These are phyloP conservation scores for Ia io DNA, from an alignment of 2,113 vertebrate species.

Conservation along the genomic window DNA sequence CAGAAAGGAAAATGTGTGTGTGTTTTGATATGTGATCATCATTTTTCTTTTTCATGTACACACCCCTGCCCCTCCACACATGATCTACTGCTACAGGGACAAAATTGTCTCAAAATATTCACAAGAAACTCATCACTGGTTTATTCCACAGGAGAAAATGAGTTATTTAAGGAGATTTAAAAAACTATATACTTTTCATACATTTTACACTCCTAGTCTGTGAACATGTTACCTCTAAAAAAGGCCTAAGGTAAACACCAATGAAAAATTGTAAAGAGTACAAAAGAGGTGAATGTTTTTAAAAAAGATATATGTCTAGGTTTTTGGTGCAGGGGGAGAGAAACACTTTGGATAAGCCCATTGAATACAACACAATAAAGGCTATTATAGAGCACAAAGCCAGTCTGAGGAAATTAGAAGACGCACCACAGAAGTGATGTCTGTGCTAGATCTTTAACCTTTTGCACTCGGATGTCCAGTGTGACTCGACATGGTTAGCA, in stretches of 20 bases:
- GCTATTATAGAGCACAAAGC: no score
- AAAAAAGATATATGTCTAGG: neutral
- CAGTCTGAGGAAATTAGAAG: neutral
- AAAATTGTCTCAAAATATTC: neutral
- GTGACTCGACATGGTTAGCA: no score
- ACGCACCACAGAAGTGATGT: neutral
- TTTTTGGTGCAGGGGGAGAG: neutral
- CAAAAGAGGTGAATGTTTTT: neutral
- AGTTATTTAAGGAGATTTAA: neutral
- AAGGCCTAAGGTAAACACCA: neutral
- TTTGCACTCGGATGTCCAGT: no score
- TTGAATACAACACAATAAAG: neutral
- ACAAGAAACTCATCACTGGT: neutral
- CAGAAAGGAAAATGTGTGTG: neutral
- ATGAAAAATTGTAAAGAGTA: neutral
- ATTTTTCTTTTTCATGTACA: neutral
- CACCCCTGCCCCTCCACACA: rapidly evolving
- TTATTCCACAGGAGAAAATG: neutral
- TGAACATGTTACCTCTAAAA: neutral
- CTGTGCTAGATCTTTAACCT: neutral
- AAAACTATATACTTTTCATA: neutral
- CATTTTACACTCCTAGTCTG: neutral
- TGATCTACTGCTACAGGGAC: neutral
- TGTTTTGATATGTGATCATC: neutral
- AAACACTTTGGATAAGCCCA: neutral